Evolutionary conservation across 2,113 vertebrate genomes (phyloP).

Genomic region (Raja brachyura): DNA sequence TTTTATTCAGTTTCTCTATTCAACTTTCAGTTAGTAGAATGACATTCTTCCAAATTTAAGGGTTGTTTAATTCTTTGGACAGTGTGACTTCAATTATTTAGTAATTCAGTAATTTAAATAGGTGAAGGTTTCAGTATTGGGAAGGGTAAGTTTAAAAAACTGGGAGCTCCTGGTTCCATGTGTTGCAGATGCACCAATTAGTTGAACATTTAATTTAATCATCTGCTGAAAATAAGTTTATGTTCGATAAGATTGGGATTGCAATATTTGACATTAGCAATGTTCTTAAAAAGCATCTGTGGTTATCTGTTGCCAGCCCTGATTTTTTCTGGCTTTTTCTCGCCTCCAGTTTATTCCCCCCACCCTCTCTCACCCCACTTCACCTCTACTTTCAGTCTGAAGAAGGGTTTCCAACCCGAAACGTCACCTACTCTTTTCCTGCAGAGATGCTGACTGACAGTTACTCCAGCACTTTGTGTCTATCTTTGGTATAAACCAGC

Average conservation of each 20-base stretch:
- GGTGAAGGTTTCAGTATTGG: not conserved
- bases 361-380: too few relatives aligned
- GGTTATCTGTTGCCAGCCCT: too few relatives aligned
- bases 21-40: not conserved
- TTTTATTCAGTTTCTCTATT: not conserved
- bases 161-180: not conserved
- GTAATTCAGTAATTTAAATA: not conserved
- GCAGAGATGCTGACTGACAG: too few relatives aligned
- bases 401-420: too few relatives aligned
- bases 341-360: too few relatives aligned
- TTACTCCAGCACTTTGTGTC: too few relatives aligned
- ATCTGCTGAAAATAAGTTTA: not conserved
- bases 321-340: too few relatives aligned
- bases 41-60: not conserved
- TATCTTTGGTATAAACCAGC: too few relatives aligned
- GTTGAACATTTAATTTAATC: not conserved
- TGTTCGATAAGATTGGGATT: not conserved
- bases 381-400: too few relatives aligned
- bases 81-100: not conserved
- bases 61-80: not conserved
- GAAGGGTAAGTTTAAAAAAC: not conserved
- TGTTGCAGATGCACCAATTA: not conserved
- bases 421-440: too few relatives aligned
- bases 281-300: not conserved
- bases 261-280: not conserved